These are phyloP conservation scores for Emydoidea blandingii DNA, from an alignment of 2,797 vertebrate genomes.

Conservation along the genomic window DNA sequence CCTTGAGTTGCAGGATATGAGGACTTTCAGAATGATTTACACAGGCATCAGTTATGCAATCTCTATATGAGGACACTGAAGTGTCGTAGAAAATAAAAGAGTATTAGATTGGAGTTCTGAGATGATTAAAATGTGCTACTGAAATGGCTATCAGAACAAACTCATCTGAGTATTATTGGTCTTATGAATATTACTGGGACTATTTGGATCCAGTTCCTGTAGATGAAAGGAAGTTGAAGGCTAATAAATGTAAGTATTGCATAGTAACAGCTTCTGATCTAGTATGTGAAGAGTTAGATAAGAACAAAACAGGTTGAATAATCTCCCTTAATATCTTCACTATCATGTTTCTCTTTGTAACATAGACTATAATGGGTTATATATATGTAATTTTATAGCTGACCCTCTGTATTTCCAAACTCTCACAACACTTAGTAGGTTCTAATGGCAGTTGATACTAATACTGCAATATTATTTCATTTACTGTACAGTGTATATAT, in stretches of 20 bases:
- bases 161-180: conserved; percentile 73
- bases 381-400: background rate
- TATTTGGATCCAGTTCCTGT: conserved; percentile 90
- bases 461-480: background rate
- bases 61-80: background rate
- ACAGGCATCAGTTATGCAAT: conserved; percentile 36
- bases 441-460: background rate
- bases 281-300: background rate
- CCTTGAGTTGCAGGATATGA: conserved; percentile 41
- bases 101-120: conserved; percentile 19
- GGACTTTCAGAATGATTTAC: conserved; percentile 3
- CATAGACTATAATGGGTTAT: background rate
- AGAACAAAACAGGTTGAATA: background rate
- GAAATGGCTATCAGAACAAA: conserved; percentile 81
- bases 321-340: background rate
- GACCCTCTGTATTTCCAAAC: background rate
- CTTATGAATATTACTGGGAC: conserved; percentile 91
- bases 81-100: conserved; percentile 20
- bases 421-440: background rate
- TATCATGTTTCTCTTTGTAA: background rate
- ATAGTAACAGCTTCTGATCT: background rate
- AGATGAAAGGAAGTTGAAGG: conserved; percentile 89
- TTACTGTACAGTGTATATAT: background rate
- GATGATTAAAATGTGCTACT: conserved; percentile 24
- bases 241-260: conserved; percentile 91